These are phyloP conservation scores for Zaprionus gabonicus DNA, from an alignment of 1,140 invertebrate genomes.

Conservation along the genomic window DNA sequence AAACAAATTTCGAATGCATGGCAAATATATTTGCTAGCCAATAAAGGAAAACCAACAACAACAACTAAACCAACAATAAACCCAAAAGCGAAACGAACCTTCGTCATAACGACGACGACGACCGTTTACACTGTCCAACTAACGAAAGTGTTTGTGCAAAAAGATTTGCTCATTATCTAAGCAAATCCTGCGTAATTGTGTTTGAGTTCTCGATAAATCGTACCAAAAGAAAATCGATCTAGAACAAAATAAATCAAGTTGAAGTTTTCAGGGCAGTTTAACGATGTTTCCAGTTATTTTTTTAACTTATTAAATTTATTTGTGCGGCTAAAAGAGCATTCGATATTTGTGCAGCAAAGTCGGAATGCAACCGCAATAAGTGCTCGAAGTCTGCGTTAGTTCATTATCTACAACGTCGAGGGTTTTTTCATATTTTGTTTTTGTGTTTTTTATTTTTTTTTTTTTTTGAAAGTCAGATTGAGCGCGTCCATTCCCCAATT, in stretches of 20 bases:
- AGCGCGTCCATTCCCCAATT: constrained; percentile 18
- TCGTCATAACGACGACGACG: constrained; percentile 7
- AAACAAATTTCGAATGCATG: constrained; percentile 52
- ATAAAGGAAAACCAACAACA: constrained; percentile 15
- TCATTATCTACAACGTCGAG: constrained; percentile 13
- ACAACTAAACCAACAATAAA: constrained; percentile 13
- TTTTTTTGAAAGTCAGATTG: constrained; percentile 39
- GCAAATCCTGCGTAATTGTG: background rate
- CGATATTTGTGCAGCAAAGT: constrained; percentile 4
- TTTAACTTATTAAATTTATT: background rate
- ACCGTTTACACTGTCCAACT: background rate
- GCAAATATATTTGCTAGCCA: constrained; percentile 25
- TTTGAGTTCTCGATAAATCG: background rate
- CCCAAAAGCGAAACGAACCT: constrained; percentile 13
- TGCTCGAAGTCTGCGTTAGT: constrained; percentile 10
- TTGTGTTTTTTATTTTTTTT: constrained; percentile 7
- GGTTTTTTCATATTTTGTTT: background rate
- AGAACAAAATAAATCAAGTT: background rate
- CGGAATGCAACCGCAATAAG: background rate
- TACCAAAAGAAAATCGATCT: background rate
- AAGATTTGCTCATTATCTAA: background rate
- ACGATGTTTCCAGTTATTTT: background rate
- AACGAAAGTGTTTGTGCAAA: background rate
- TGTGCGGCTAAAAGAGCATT: constrained; percentile 2
- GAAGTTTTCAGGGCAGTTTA: background rate